phyloP scores from a whole-genome alignment of 2,888 invertebrate genomes.

The Acanthosoma haemorrhoidale region DNA sequence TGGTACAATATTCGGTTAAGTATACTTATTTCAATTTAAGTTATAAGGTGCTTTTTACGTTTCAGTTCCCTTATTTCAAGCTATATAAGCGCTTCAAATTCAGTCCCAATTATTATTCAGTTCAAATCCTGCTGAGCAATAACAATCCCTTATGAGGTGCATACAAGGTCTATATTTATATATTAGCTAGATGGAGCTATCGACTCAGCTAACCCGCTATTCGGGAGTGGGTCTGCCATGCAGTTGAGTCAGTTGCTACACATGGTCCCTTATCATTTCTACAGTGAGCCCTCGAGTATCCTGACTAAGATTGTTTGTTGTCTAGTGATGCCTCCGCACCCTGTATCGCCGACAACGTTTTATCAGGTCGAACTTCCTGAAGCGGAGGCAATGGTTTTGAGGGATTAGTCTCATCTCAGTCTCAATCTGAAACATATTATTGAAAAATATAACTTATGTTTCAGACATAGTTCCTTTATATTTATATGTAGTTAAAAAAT shows the following conservation, averaged over 20 bases:
- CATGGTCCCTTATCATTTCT: constrained; percentile 8
- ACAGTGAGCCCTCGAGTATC: constrained; percentile 2
- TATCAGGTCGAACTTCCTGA: constrained; percentile 71
- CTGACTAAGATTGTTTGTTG: background rate
- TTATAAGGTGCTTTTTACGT: too few relatives aligned
- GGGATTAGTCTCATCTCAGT: constrained; percentile 72
- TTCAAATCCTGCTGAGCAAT: background rate
- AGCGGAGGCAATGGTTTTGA: constrained; percentile 79
- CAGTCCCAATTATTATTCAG: too few relatives aligned
- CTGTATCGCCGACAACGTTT: constrained; percentile 65
- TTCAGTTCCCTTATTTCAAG: too few relatives aligned
- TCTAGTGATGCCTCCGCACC: constrained; percentile 21
- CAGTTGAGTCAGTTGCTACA: background rate
- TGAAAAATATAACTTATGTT: too few relatives aligned
- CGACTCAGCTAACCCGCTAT: background rate
- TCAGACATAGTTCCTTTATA: too few relatives aligned
- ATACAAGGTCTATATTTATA: background rate
- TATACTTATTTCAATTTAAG: too few relatives aligned
- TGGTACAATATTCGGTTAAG: too few relatives aligned
- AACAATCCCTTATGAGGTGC: background rate
- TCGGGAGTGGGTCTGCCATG: background rate
- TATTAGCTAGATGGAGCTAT: background rate
- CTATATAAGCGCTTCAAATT: too few relatives aligned
- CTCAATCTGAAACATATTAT: constrained; percentile 52
- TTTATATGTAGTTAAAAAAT: too few relatives aligned